Evolutionary conservation across 1,140 invertebrate genomes (phyloP), one percentile per base, ranked within the genome.

Genomic region (Babylonia areolata): DNA sequence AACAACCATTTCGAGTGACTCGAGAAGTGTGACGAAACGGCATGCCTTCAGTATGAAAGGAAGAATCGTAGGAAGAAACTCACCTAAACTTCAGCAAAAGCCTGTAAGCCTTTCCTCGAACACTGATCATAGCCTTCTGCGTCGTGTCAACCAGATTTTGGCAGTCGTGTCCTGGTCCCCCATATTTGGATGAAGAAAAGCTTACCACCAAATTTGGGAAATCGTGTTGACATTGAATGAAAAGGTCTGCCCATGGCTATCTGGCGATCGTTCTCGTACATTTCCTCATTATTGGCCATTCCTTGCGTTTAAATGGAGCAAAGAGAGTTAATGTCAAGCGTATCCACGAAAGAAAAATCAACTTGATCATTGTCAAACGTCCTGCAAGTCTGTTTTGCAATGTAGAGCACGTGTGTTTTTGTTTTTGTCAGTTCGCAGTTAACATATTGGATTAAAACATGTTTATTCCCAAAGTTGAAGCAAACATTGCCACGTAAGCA

Each of bases 191-290:
- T 3, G 37, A 83, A 40, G 40, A 46, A 69, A 83, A 40, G 20
- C 37, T 11, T 71, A 71, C 81, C 81, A 83, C 81, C 81, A 83
- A 40, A 83, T 83, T 83, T 71, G 81, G 81, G 81, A 83, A 39
- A 33, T 83, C 31, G 37, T 40, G 69, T 71, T 54, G 46, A 54
- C 78, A 54, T 54, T 54, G 78, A 6, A 54, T 58, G 78, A 42
- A 46, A 79, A 23, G 58, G 15, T 23, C 23, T 28, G 5, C 5
- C 28, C 28, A 64, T 23, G 28, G 15, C 28, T n/a, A 64, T 20
- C 58, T 64, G 12, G 28, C 23, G 5, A 64, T 64, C 28, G 28
- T 64, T 64, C 28, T 6, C 28, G 23, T 64, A 23, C 28, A 23
- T 64, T 64, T 64, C 23, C 17, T n/a, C 20, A 12, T 64, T 64